Evolutionary conservation across 2,797 vertebrate species (phyloP).

Genomic region (Acipenser oxyrinchus): DNA sequence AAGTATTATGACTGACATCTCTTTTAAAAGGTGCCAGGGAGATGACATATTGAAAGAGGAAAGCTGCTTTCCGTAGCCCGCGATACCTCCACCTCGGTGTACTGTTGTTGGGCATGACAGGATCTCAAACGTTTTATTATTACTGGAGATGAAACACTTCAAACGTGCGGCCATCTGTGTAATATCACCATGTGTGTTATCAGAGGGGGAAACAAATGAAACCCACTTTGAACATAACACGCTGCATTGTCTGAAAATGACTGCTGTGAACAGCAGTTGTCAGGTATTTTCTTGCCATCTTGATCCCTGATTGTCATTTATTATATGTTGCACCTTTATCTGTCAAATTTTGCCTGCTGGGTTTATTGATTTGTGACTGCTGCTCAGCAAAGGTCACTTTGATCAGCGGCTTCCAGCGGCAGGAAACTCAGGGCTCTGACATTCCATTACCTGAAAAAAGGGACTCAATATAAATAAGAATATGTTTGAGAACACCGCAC

Average conservation of each 20-base stretch:
- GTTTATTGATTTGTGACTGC: slow-evolving; percentile 81
- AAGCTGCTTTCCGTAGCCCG: slow-evolving; percentile 74
- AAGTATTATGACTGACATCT: too few species aligned
- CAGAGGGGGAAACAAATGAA: slow-evolving; percentile 68
- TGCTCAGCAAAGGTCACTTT: slow-evolving; percentile 83
- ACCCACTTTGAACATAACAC: slow-evolving; percentile 77
- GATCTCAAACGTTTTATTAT: slow-evolving; percentile 51
- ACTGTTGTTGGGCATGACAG: slow-evolving; percentile 51
- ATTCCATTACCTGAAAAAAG: slow-evolving; percentile 78
- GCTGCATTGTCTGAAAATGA: slow-evolving; percentile 75
- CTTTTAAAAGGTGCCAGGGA: too few species aligned
- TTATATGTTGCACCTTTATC: slow-evolving; percentile 78
- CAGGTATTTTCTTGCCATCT: slow-evolving; percentile 68
- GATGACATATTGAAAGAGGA: slow-evolving; percentile 49
- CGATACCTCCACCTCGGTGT: slow-evolving; percentile 70
- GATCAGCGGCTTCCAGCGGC: slow-evolving; percentile 71
- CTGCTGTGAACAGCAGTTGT: slow-evolving; percentile 74
- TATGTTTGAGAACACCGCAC: slow-evolving; percentile 70
- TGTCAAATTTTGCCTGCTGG: slow-evolving; percentile 66
- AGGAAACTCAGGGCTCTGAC: slow-evolving; percentile 70
- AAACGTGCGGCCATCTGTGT: slow-evolving; percentile 62
- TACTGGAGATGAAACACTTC: slow-evolving; percentile 72
- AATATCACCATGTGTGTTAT: slow-evolving; percentile 75
- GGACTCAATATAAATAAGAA: slow-evolving; percentile 72
- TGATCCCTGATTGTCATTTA: slow-evolving; percentile 75